Percentiles rank a stretch among this genome's conserved stretches.
These are phyloP conservation scores for Remorina albescens DNA, from an alignment of 2,797 vertebrate species.

Conservation along the genomic window DNA sequence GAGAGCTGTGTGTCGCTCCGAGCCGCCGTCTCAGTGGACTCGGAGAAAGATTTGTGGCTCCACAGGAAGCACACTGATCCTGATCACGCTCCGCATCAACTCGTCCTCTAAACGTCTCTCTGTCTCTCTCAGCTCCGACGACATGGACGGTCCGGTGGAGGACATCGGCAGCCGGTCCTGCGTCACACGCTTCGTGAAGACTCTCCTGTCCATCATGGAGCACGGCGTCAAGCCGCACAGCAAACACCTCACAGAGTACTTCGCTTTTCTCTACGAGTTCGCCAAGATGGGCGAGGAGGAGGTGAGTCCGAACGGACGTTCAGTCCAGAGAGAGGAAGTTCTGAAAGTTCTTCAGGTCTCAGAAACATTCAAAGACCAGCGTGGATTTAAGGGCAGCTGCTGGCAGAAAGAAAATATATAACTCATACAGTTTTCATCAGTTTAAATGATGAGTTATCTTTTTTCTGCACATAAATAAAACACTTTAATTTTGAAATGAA, in stretches of 20 bases:
- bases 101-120: too few relatives aligned
- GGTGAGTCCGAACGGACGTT: slow-evolving; percentile 74
- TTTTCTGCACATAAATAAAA: too few relatives aligned
- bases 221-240: slow-evolving; percentile 99
- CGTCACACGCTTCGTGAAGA: slow-evolving; percentile 98
- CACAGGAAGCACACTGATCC: slow-evolving; percentile 20
- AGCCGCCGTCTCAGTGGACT: slow-evolving; percentile 1
- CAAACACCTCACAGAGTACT: slow-evolving; percentile 98
- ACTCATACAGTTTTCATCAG: too few relatives aligned
- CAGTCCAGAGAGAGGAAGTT: neutral
- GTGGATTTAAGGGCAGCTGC: too few relatives aligned
- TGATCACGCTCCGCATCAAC: too few relatives aligned
- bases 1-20: slow-evolving; percentile 41
- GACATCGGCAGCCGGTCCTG: slow-evolving; percentile 98
- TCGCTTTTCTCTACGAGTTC: slow-evolving; percentile 98
- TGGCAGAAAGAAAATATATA: too few relatives aligned
- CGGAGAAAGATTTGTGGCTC: slow-evolving; percentile 44
- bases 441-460: too few relatives aligned
- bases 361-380: too few relatives aligned
- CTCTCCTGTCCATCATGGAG: slow-evolving; percentile 97
- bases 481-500: too few relatives aligned
- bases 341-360: too few relatives aligned
- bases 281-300: slow-evolving; percentile 99
- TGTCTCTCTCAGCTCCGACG: slow-evolving; percentile 89
- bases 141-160: slow-evolving; percentile 97